A percentile compares a stretch with the other conserved stretches of the same genome.
These are phyloP conservation scores for Lacerta bilineata DNA, from an alignment of 2,797 vertebrate genomes.

Conservation along the genomic window DNA sequence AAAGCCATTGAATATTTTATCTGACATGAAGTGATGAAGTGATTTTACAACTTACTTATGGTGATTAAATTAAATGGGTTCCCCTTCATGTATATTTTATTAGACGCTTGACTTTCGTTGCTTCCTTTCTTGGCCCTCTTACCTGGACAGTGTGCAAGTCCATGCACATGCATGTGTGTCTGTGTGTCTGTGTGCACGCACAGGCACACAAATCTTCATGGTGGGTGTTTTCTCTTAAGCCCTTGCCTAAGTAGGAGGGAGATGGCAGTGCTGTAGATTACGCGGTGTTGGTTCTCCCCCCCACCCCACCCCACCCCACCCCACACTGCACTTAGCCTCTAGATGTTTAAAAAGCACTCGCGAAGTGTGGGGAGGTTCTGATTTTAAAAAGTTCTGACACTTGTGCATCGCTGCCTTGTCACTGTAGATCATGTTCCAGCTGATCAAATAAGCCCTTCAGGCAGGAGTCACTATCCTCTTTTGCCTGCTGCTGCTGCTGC, in stretches of 20 bases:
- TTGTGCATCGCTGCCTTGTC: slow-evolving; percentile 74
- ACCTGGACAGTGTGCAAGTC: neutral
- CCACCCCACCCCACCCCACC: neutral
- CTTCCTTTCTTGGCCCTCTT: slow-evolving; percentile 26
- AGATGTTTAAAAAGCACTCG: slow-evolving; percentile 35
- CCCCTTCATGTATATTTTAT: slow-evolving; percentile 57
- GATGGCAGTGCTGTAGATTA: slow-evolving; percentile 13
- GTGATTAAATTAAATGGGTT: slow-evolving; percentile 69
- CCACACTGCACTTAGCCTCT: neutral
- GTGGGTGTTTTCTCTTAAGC: neutral
- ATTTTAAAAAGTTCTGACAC: slow-evolving; percentile 74
- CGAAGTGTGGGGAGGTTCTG: slow-evolving; percentile 51
- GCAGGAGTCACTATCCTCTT: slow-evolving; percentile 68
- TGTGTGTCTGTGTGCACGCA: fast-evolving
- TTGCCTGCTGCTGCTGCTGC: slow-evolving; percentile 35
- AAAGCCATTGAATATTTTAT: slow-evolving; percentile 74
- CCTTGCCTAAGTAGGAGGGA: neutral
- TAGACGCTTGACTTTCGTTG: slow-evolving; percentile 47
- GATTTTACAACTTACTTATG: slow-evolving; percentile 60
- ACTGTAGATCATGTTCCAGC: slow-evolving; percentile 71
- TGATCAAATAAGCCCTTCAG: slow-evolving; percentile 73
- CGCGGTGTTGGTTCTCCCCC: neutral
- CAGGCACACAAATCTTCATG: neutral
- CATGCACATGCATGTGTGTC: neutral
- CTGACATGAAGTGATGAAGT: slow-evolving; percentile 58